Conservation (phyloP, 2,113 vertebrate genomes). For the Gadus chalcogrammus region DNA sequence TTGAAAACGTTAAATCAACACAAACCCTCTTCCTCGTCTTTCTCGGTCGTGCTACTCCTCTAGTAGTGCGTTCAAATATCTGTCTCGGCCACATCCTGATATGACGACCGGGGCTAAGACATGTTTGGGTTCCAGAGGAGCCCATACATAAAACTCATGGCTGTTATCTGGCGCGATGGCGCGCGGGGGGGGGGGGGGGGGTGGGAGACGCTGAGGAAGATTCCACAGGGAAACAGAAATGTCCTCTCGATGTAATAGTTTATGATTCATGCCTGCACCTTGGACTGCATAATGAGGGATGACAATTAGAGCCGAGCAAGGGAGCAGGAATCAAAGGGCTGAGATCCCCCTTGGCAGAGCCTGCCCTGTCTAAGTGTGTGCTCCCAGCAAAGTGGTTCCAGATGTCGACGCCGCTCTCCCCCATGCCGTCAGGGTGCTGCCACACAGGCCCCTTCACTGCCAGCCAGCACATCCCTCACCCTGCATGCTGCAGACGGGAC, state of each 20-base stretch:
- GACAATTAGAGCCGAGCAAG: conserved; percentile 71
- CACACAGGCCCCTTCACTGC: conserved; percentile 61
- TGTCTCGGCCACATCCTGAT: conserved; percentile 28
- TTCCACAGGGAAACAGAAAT: conserved; percentile 56
- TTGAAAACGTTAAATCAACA: conserved; percentile 40
- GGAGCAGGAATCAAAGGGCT: conserved; percentile 70
- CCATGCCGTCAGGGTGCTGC: conserved; percentile 36
- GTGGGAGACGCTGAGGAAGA: conserved; percentile 58
- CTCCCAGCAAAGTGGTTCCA: conserved; percentile 75
- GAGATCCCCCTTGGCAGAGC: conserved; percentile 69
- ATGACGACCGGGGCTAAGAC: conserved; percentile 31
- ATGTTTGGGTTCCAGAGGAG: conserved; percentile 40
- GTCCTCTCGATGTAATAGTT: conserved; percentile 66
- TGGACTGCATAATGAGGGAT: conserved; percentile 75
- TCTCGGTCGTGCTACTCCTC: neutral
- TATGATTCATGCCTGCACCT: conserved; percentile 71
- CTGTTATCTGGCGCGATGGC: conserved; percentile 61
- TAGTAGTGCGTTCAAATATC: conserved; percentile 17
- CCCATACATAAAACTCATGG: conserved; percentile 39
- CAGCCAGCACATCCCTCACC: conserved; percentile 52
- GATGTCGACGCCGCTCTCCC: conserved; percentile 66
- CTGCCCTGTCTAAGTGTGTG: conserved; percentile 56
- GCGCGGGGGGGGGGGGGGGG: conserved; percentile 48
- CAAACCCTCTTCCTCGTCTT: conserved; percentile 11
- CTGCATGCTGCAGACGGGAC: conserved; percentile 56